phyloP scores from a whole-genome alignment of 2,113 vertebrate species.

The Oostethus manadensis region DNA sequence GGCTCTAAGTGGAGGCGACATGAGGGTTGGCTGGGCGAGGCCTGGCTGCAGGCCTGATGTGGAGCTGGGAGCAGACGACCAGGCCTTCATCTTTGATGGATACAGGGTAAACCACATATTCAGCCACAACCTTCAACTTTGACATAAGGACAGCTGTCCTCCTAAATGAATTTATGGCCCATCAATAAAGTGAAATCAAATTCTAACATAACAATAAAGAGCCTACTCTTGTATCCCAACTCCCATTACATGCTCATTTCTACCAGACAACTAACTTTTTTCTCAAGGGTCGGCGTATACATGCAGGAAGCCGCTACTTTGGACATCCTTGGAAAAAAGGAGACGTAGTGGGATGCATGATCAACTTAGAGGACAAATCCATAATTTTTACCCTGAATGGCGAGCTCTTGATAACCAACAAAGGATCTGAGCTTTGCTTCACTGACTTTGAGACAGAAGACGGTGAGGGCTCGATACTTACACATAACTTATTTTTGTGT shows the following conservation, averaged over 20 bases:
- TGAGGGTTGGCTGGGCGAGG: conserved; percentile 95
- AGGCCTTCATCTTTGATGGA: conserved; percentile 94
- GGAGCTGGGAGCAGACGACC: conserved; percentile 85
- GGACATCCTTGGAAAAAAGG: conserved; percentile 88
- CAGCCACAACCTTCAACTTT: background rate
- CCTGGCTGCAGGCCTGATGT: conserved; percentile 86
- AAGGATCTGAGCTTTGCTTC: conserved; percentile 94
- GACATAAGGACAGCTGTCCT: too few species aligned
- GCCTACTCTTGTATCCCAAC: background rate
- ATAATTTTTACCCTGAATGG: conserved; percentile 98
- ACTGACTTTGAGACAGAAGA: conserved; percentile 88
- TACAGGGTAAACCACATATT: conserved; percentile 75
- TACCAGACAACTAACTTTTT: background rate
- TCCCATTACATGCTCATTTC: background rate
- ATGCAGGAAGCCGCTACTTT: conserved; percentile 89
- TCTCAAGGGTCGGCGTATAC: conserved; percentile 85
- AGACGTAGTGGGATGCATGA: conserved; percentile 97
- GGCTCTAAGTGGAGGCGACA: conserved; percentile 87
- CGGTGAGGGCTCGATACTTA: conserved; percentile 68
- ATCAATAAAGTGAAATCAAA: too few species aligned
- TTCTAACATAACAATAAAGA: too few species aligned
- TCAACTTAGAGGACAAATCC: conserved; percentile 94
- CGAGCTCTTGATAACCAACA: conserved; percentile 90
- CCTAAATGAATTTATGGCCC: too few species aligned
- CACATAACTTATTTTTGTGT: background rate